Evolutionary conservation across 2,113 vertebrate species (phyloP).

Genomic region (Nibea coibor): DNA sequence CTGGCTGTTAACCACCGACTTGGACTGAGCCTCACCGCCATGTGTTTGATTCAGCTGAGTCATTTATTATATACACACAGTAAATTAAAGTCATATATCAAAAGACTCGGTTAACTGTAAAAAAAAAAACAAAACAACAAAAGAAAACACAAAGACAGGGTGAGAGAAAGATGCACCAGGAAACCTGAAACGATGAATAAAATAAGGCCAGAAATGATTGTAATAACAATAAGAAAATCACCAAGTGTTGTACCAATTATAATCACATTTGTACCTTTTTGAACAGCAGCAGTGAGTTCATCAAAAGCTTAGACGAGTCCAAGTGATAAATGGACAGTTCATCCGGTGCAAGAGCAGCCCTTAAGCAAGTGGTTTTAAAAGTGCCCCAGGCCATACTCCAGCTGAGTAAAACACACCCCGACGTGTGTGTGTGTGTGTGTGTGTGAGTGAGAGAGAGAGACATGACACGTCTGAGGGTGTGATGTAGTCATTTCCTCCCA

Average conservation of each 20-base stretch:
- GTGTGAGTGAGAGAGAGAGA: slow-evolving; percentile 30
- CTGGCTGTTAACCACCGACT: slow-evolving; percentile 75
- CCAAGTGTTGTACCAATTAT: slow-evolving; percentile 3
- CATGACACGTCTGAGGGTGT: slow-evolving; percentile 70
- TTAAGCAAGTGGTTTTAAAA: slow-evolving; percentile 70
- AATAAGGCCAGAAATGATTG: background rate
- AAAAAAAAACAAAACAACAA: slow-evolving; percentile 39
- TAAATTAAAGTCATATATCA: slow-evolving; percentile 68
- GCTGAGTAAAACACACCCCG: slow-evolving; percentile 77
- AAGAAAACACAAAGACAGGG: slow-evolving; percentile 31
- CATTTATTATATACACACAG: slow-evolving; percentile 65
- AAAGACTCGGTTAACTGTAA: background rate
- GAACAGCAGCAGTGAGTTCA: slow-evolving; percentile 53
- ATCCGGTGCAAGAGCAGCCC: slow-evolving; percentile 57
- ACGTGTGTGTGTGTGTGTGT: slow-evolving; percentile 53
- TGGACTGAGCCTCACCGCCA: slow-evolving; percentile 44
- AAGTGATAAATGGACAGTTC: slow-evolving; percentile 70
- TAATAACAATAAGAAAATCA: background rate
- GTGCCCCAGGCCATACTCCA: slow-evolving; percentile 71
- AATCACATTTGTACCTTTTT: slow-evolving; percentile 24
- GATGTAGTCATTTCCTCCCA: slow-evolving; percentile 82
- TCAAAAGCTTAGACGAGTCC: slow-evolving; percentile 49
- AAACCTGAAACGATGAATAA: background rate
- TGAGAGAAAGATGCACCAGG: slow-evolving; percentile 10
- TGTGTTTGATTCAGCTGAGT: slow-evolving; percentile 69